phyloP scores from a whole-genome alignment of 2,797 vertebrate genomes.

The Lophius americanus region DNA sequence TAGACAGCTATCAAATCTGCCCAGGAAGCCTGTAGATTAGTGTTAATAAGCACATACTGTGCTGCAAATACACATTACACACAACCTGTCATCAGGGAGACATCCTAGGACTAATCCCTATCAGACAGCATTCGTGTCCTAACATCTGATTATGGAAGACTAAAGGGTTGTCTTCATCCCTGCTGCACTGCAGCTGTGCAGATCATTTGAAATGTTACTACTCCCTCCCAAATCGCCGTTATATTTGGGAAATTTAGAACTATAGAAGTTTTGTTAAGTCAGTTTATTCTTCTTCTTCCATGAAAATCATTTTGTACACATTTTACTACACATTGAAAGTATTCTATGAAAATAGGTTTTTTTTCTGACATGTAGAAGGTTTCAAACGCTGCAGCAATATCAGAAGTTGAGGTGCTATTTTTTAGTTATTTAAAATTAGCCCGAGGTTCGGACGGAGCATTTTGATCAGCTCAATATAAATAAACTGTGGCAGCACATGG shows the following conservation, averaged over 20 bases:
- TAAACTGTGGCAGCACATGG: neutral
- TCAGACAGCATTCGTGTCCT: slow-evolving; percentile 83
- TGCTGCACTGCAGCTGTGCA: slow-evolving; percentile 83
- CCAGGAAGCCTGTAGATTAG: slow-evolving; percentile 70
- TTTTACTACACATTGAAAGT: too few species aligned
- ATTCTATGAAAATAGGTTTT: too few species aligned
- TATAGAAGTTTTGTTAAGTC: slow-evolving; percentile 16
- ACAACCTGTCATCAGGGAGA: slow-evolving; percentile 84
- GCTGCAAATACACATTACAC: slow-evolving; percentile 61
- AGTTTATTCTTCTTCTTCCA: too few species aligned
- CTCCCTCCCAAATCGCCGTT: slow-evolving; percentile 81
- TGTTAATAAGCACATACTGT: slow-evolving; percentile 64
- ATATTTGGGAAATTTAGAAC: slow-evolving; percentile 46
- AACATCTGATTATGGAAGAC: slow-evolving; percentile 84
- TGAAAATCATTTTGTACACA: too few species aligned
- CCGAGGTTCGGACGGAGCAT: slow-evolving; percentile 4
- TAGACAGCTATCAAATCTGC: slow-evolving; percentile 46
- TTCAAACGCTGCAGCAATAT: slow-evolving; percentile 35
- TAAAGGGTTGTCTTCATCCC: slow-evolving; percentile 76
- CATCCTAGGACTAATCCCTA: slow-evolving; percentile 88
- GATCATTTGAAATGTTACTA: slow-evolving; percentile 91
- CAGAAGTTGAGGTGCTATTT: slow-evolving; percentile 13
- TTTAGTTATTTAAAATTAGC: slow-evolving; percentile 2
- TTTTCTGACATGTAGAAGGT: slow-evolving; percentile 26
- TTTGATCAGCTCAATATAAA: neutral